These are phyloP conservation scores for Griposia aprilina DNA, from an alignment of 2,888 invertebrate species.

Conservation along the genomic window DNA sequence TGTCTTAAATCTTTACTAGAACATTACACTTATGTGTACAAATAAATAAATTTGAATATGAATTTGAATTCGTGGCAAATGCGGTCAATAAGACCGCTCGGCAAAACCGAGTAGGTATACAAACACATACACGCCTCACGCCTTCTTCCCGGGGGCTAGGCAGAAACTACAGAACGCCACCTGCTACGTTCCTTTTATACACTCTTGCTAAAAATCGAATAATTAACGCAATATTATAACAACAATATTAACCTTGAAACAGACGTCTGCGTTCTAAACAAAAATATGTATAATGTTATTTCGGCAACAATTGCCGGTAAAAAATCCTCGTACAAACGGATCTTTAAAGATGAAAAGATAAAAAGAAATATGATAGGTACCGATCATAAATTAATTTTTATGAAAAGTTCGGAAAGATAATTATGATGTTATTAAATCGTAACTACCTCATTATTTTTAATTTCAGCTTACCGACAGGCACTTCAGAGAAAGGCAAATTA, in stretches of 20 bases:
- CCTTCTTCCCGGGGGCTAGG: too few species aligned
- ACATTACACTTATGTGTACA: too few species aligned
- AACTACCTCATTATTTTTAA: conserved; percentile 25
- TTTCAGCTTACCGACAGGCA: neutral
- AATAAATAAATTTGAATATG: too few species aligned
- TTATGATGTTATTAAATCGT: neutral
- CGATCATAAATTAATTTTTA: neutral
- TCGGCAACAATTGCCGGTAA: neutral
- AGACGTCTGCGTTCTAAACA: neutral
- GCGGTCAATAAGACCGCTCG: neutral
- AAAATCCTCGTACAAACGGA: neutral
- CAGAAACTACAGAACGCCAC: too few species aligned
- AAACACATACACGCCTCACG: too few species aligned
- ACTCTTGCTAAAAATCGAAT: too few species aligned
- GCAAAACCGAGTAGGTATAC: neutral
- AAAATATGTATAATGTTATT: neutral
- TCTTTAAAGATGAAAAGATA: neutral
- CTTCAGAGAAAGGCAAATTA: neutral
- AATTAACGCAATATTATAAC: neutral
- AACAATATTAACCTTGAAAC: neutral
- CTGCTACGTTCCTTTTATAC: too few species aligned
- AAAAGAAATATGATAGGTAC: neutral
- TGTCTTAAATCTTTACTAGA: too few species aligned
- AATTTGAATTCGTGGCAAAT: neutral
- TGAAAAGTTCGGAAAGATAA: neutral